phyloP scores from a whole-genome alignment of 2,113 vertebrate species.

The Alaudala cheleensis region DNA sequence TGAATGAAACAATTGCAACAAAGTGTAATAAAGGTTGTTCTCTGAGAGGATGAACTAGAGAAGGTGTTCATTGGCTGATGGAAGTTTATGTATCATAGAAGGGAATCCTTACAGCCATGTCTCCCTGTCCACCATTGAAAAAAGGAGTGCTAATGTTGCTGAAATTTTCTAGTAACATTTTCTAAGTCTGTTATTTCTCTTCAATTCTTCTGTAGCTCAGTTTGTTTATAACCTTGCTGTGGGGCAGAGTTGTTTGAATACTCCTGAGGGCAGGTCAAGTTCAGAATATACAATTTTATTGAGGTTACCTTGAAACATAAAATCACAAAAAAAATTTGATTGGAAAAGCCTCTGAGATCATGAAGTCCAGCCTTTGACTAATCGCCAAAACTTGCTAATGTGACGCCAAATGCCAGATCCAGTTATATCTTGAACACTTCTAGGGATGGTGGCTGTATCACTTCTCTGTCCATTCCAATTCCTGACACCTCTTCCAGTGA shows the following conservation, averaged over 20 bases:
- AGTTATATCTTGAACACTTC: background rate
- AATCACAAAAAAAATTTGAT: background rate
- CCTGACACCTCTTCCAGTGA: background rate
- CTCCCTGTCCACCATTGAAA: background rate
- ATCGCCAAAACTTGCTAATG: background rate
- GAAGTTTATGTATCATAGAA: rapidly evolving
- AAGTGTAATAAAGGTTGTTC: background rate
- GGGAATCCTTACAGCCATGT: background rate
- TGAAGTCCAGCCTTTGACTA: background rate
- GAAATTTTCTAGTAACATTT: background rate
- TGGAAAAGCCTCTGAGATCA: background rate
- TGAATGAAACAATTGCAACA: background rate
- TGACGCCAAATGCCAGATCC: background rate
- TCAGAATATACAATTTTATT: background rate
- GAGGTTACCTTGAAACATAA: background rate
- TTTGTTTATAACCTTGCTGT: background rate
- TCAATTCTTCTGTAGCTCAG: background rate
- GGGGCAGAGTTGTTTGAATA: background rate
- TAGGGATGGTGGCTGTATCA: background rate
- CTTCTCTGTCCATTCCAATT: background rate
- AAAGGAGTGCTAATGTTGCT: background rate
- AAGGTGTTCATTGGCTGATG: background rate
- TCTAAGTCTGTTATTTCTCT: background rate
- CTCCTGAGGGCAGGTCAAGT: background rate
- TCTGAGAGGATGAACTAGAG: background rate